A percentile compares a stretch with the other conserved stretches of the same genome.
Conservation (phyloP, 2,113 vertebrate genomes). For the Eubucco bourcierii region DNA sequence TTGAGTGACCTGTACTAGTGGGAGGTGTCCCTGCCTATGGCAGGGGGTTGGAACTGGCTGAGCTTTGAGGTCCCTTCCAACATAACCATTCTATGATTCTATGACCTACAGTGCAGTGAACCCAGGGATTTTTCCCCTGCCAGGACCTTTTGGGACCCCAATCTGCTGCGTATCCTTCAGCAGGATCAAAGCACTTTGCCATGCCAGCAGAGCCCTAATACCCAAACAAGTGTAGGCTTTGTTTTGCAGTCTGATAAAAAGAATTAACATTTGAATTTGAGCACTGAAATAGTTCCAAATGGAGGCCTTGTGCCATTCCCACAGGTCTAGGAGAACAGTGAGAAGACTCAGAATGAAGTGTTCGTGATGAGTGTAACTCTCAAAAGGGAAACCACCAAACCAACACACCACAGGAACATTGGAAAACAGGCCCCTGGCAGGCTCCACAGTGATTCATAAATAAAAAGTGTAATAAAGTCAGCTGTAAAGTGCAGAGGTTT, state of each 20-base stretch:
- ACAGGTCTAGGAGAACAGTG: not conserved
- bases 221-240: not conserved
- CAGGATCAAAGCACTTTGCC: not conserved
- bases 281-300: not conserved
- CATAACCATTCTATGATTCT: too few relatives aligned
- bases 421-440: not conserved
- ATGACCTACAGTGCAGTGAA: not conserved
- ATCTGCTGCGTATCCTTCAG: not conserved
- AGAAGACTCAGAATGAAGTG: not conserved
- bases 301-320: not conserved
- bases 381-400: not conserved
- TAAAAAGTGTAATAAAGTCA: not conserved
- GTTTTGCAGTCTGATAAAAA: not conserved
- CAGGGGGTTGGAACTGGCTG: too few relatives aligned
- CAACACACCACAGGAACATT: not conserved
- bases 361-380: not conserved
- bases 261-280: not conserved
- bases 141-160: not conserved
- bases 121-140: not conserved
- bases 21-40: too few relatives aligned
- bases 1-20: too few relatives aligned
- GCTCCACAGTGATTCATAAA: not conserved
- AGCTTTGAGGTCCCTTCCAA: too few relatives aligned
- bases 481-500: not conserved
- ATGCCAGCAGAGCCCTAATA: not conserved